phyloP scores from a whole-genome alignment of 2,888 invertebrate species.

The Ptychoptera contaminata region DNA sequence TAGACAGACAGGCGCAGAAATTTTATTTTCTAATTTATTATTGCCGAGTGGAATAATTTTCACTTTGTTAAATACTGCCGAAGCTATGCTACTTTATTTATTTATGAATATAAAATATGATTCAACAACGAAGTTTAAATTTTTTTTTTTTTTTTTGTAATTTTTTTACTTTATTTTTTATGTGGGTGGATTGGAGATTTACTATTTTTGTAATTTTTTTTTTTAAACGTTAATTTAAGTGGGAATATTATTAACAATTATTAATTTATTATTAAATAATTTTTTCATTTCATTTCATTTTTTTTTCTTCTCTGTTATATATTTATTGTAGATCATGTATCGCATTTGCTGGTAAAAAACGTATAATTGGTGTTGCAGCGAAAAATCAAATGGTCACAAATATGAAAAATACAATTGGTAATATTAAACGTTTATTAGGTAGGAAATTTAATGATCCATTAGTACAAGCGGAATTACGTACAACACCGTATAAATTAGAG shows the following conservation, averaged over 20 bases:
- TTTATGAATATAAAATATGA: too few species aligned
- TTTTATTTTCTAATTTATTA: too few species aligned
- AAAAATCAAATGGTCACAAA: slow-evolving; percentile 95
- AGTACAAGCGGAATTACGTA: slow-evolving; percentile 67
- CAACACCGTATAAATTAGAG: slow-evolving; percentile 64
- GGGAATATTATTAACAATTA: neutral
- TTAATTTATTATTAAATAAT: too few species aligned
- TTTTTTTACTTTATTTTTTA: too few species aligned
- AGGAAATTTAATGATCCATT: slow-evolving; percentile 77
- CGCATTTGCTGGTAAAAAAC: slow-evolving; percentile 82
- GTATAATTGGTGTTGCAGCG: slow-evolving; percentile 90
- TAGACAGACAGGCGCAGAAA: too few species aligned
- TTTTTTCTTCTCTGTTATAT: slow-evolving; percentile 1
- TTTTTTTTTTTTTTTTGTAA: too few species aligned
- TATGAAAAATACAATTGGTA: slow-evolving; percentile 89
- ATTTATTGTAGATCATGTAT: slow-evolving; percentile 69
- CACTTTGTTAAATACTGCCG: too few species aligned
- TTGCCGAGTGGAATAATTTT: too few species aligned
- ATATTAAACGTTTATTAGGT: slow-evolving; percentile 86
- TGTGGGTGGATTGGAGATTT: neutral
- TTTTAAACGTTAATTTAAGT: too few species aligned
- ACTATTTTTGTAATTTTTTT: neutral
- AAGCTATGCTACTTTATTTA: too few species aligned
- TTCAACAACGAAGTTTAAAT: too few species aligned
- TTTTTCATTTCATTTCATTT: slow-evolving; percentile 1